Evolutionary conservation across 2,888 invertebrate species (phyloP).

Genomic region (Campoletis raptor): DNA sequence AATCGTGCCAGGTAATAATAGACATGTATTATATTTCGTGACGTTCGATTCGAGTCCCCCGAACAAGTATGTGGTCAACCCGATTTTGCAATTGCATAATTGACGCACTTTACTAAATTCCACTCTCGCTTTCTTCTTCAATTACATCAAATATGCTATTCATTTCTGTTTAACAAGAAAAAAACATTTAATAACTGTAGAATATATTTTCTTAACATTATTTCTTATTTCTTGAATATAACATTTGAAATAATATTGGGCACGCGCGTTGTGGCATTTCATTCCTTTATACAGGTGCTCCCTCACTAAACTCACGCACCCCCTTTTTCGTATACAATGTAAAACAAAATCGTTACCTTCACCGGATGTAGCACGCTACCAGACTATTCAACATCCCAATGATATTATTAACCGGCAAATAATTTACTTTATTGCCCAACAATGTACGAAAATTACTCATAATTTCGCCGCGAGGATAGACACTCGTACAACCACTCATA

Average conservation of each 20-base stretch:
- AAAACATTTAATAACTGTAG: neutral
- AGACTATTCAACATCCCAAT: neutral
- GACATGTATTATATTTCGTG: slow-evolving; percentile 14
- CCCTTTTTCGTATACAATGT: slow-evolving; percentile 12
- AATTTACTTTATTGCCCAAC: slow-evolving; percentile 2
- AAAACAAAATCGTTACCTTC: neutral
- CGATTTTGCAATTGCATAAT: slow-evolving; percentile 30
- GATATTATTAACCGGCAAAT: slow-evolving; percentile 1
- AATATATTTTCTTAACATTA: slow-evolving; percentile 2
- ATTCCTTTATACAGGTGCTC: neutral
- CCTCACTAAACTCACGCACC: slow-evolving; percentile 5
- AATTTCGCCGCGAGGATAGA: neutral
- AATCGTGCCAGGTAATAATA: slow-evolving; percentile 45
- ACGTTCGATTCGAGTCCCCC: neutral
- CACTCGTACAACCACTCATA: neutral
- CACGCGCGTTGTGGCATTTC: neutral
- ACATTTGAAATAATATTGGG: neutral
- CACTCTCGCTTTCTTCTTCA: neutral
- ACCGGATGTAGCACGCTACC: neutral
- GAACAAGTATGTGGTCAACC: too few species aligned
- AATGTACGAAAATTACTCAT: slow-evolving; percentile 4
- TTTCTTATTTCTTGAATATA: neutral
- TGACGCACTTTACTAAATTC: slow-evolving; percentile 1
- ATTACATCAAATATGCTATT: neutral
- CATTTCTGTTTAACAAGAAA: neutral